Evolutionary conservation across 2,797 vertebrate genomes (phyloP), one percentile per base, ranked within the genome.

Genomic region (Microchirus variegatus): DNA sequence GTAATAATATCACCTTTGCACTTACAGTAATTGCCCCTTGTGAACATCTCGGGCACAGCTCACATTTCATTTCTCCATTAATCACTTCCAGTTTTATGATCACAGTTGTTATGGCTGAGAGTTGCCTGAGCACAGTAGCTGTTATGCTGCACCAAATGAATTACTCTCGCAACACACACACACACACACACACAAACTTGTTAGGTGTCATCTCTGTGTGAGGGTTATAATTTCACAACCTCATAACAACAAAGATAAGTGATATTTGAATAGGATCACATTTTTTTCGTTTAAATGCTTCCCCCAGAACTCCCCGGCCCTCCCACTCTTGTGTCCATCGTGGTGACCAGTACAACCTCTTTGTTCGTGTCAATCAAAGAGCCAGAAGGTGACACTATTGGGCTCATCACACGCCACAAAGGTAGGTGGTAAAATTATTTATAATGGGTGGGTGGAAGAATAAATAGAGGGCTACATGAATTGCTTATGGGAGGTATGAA

Each of bases 381-480:
- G 69, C 85, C 89, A n/a, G 78, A 84, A 2, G 70, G 80, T 0
- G 45, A 52, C 52, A 40, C 1, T 35, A 53, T 53, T 0, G 89
- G 91, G 15, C 86, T 94, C 54, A 87, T 93, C 78, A 93, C 90
- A 7, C 73, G 83, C 57, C 91, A 92, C 75, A 91, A 75, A 89
- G 92, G 93, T 93, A 67, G 13, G 80, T 60, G 59, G 10, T 17
- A 55, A 55, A 10, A 4, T 31, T 31, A 0, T 15, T 40, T 5
- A 41, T 31, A n/a, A 46, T 46, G 45, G 19, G 16, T 13, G 18
- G 12, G 52, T 59, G 10, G 4, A 50, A 47, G 3, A 17, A 42
- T 52, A 37, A 14, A 41, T 6, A 4, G 46, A 46, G 26, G 15
- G n/a, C 3, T 26, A 26, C 3, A 26, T 31, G 31, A 31, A 31